Evolutionary conservation across 1,140 invertebrate species (phyloP).

Genomic region (Papilio xuthus): DNA sequence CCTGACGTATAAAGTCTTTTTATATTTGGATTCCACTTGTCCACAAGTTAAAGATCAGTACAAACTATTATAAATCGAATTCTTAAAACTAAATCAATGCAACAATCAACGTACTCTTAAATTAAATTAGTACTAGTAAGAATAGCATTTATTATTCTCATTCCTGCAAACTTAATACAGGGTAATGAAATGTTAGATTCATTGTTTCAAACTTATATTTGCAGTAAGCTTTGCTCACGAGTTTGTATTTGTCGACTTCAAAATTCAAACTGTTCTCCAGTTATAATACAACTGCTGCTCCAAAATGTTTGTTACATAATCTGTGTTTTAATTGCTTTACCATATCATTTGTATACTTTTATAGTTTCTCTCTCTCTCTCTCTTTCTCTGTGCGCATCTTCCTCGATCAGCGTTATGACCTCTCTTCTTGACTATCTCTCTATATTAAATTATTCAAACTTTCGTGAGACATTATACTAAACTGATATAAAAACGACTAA

Average conservation of each 20-base stretch:
- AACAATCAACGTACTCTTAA: background rate
- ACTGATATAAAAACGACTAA: too few species aligned
- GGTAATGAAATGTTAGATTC: slow-evolving; percentile 15
- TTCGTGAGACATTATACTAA: too few species aligned
- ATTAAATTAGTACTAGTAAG: background rate
- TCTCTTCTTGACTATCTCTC: too few species aligned
- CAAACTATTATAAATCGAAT: background rate
- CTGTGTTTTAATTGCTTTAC: background rate
- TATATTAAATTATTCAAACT: too few species aligned
- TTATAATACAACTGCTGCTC: slow-evolving; percentile 15
- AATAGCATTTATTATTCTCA: background rate
- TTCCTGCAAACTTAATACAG: background rate
- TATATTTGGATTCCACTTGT: too few species aligned
- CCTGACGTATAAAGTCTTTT: too few species aligned
- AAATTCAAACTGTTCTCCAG: slow-evolving; percentile 4
- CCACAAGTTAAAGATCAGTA: background rate
- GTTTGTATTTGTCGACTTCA: slow-evolving; percentile 10
- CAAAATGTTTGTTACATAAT: background rate
- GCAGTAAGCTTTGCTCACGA: slow-evolving; percentile 1
- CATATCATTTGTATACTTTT: background rate
- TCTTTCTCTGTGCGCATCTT: too few species aligned
- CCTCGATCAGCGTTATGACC: too few species aligned
- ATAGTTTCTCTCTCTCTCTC: too few species aligned
- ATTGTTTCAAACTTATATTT: slow-evolving; percentile 2
- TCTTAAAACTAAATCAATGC: background rate